These are phyloP conservation scores for Sciaenops ocellatus DNA, from an alignment of 2,797 vertebrate species.

Conservation along the genomic window DNA sequence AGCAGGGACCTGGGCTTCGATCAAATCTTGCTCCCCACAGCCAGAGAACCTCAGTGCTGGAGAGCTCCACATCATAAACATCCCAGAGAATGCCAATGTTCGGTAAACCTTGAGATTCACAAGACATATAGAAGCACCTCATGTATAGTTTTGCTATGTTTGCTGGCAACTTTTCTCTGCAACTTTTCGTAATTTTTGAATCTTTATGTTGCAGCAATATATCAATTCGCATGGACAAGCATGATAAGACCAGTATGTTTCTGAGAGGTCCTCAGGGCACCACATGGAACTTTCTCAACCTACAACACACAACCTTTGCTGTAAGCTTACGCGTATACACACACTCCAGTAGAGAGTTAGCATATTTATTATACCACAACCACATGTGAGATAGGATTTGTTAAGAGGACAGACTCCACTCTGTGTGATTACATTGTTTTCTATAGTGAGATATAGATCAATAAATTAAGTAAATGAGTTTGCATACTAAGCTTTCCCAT, in stretches of 20 bases:
- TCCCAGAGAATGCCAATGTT: constrained; percentile 69
- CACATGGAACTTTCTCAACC: constrained; percentile 73
- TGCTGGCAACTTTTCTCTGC: neutral
- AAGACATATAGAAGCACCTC: neutral
- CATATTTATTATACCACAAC: neutral
- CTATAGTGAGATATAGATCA: neutral
- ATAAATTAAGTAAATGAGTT: constrained; percentile 3
- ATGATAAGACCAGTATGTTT: constrained; percentile 54
- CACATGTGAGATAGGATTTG: constrained; percentile 9
- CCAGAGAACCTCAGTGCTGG: neutral
- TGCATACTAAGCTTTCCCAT: neutral
- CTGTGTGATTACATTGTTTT: neutral
- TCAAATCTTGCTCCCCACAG: constrained; percentile 71
- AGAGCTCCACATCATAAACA: constrained; percentile 84
- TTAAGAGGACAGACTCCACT: constrained; percentile 3
- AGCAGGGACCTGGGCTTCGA: fast-evolving
- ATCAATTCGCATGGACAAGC: constrained; percentile 49
- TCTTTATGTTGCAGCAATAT: constrained; percentile 76
- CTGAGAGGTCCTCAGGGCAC: constrained; percentile 83
- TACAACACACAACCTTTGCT: neutral
- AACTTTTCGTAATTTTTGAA: neutral
- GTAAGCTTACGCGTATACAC: constrained; percentile 69
- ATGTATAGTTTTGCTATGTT: neutral
- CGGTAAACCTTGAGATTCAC: constrained; percentile 70
- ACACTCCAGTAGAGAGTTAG: neutral